These are phyloP conservation scores for Nothocercus julius DNA, from an alignment of 2,113 vertebrate genomes.

Conservation along the genomic window DNA sequence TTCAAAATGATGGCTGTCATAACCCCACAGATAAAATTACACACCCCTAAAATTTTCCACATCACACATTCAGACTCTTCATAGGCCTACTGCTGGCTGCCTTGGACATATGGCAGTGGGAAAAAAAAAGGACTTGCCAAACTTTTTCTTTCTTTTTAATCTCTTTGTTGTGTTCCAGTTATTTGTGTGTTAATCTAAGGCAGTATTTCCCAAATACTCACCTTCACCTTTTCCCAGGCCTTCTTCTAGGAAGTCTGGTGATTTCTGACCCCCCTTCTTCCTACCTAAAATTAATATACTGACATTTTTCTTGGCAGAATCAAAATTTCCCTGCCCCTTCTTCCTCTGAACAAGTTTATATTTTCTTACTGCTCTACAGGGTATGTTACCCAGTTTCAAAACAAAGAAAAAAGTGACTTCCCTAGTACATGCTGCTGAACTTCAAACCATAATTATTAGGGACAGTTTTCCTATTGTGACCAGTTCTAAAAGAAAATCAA, in stretches of 20 bases:
- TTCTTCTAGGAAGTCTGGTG: constrained; percentile 33
- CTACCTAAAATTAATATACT: constrained; percentile 51
- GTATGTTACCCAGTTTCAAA: constrained; percentile 56
- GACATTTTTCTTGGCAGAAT: not conserved
- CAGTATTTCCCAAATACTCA: constrained; percentile 57
- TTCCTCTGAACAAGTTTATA: constrained; percentile 51
- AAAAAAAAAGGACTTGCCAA: constrained; percentile 24
- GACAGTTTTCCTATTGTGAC: constrained; percentile 18
- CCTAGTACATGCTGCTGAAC: constrained; percentile 28
- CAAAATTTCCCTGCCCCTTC: constrained; percentile 39
- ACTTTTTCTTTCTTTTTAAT: not conserved
- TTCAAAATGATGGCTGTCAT: constrained; percentile 61
- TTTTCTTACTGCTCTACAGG: constrained; percentile 39
- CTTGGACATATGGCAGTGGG: constrained; percentile 15
- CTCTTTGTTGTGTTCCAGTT: constrained; percentile 58
- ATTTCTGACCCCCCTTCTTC: constrained; percentile 10
- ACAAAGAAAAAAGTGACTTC: constrained; percentile 65
- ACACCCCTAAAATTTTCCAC: constrained; percentile 36
- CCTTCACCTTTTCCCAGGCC: not conserved
- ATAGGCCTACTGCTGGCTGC: not conserved
- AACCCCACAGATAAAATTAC: constrained; percentile 58
- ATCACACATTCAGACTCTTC: constrained; percentile 40
- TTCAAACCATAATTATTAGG: not conserved
- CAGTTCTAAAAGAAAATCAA: not conserved
- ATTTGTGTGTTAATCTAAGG: constrained; percentile 59